Percentiles rank a stretch among this genome's conserved stretches.
Conservation (phyloP, 1,140 invertebrate genomes). For the Monomorium pharaonis region DNA sequence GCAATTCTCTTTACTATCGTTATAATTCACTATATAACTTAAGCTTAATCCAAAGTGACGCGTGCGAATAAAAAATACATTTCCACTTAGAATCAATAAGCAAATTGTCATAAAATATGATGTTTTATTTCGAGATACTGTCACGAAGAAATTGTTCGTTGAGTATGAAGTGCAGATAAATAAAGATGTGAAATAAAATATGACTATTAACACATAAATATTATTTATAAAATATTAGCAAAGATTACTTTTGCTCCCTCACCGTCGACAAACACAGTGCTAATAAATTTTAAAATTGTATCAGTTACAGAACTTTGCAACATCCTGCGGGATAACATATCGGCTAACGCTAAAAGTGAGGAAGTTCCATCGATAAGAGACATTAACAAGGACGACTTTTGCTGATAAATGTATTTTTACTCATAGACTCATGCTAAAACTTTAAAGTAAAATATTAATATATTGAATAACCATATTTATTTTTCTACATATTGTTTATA, state of each 20-base stretch:
- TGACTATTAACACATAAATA: not conserved
- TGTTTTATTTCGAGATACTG: not conserved
- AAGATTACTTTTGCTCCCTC: not conserved
- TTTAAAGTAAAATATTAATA: not conserved
- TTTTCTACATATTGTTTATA: too few relatives aligned
- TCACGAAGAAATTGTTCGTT: not conserved
- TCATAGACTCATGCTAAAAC: not conserved
- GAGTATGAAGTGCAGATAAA: not conserved
- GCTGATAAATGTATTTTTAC: constrained; percentile 24
- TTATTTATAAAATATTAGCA: not conserved
- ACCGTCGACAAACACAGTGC: not conserved
- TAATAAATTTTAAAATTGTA: constrained; percentile 6
- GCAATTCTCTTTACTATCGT: not conserved
- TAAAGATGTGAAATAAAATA: not conserved
- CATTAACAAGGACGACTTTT: constrained; percentile 5
- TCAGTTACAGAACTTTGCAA: constrained; percentile 52
- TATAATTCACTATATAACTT: not conserved
- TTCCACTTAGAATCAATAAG: not conserved
- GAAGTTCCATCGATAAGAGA: constrained; percentile 55
- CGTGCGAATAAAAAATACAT: constrained; percentile 2
- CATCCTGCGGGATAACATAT: constrained; percentile 62
- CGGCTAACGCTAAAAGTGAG: constrained; percentile 24
- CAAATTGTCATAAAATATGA: not conserved
- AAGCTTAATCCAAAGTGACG: not conserved
- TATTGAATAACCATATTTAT: too few relatives aligned